Evolutionary conservation across 1,140 invertebrate genomes (phyloP), one percentile per base, ranked within the genome.

Genomic region (Propsilocerus akamusi): DNA sequence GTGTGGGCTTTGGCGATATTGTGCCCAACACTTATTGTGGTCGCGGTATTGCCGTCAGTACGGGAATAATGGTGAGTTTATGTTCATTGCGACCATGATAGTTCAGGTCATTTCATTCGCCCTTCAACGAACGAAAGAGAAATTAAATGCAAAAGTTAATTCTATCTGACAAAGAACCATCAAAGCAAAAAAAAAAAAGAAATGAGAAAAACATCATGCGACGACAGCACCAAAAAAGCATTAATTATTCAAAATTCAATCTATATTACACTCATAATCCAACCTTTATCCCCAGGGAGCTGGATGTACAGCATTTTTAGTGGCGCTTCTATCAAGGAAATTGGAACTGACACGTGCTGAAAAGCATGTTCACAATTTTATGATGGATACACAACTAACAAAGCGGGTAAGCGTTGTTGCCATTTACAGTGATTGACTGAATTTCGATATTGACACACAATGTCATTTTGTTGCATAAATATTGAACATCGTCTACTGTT

Each of bases 351-450:
- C 93, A 56, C 81, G 95, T 71, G 96, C 97, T 56, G 97, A 99
- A 73, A 99, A 99, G 75, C 96, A 99, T 77, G 96, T 99, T 60
- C 96, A 99, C 74, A 99, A 99, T 77, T 99, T 99, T 72, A 99
- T 99, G 96, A 97, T 99, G 93, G 96, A 99, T 71, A 98, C 95
- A 59, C 95, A 99, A 75, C 80, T 99, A 67, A 97, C 94, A 56
- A 99, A 99, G 80, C 77, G 92, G 80, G 94, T 98, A 81, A 81
- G 78, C 71, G 61, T 64, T 30, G 28, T 30, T 30, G 11, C 6
- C 7, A 30, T 30, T 12, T 30, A n/a, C 11, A 4, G 28, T 12
- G 28, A 30, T 3, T n/a, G 28, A 30, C 28, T 12, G 11, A n/a
- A 4, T 30, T 10, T 30, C 28, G 14, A 30, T 72, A 30, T 7